A percentile compares a stretch with the other conserved stretches of the same genome.
These are phyloP conservation scores for Sebastes itinus DNA, from an alignment of 2,797 vertebrate species.

Conservation along the genomic window DNA sequence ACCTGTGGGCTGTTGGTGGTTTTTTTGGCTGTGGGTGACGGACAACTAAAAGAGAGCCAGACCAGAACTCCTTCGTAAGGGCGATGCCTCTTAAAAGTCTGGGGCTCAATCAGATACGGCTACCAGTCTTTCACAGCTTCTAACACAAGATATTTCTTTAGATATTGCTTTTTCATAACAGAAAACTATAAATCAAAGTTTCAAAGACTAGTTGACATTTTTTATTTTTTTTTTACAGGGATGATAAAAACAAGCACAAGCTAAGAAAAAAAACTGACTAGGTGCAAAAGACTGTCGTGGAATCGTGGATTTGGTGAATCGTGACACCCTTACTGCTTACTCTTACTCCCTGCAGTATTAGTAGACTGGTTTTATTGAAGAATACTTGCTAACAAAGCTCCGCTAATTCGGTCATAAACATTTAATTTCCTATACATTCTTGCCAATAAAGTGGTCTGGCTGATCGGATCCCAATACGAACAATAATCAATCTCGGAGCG, in stretches of 20 bases:
- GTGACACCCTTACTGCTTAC: no score
- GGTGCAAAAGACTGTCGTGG: neutral
- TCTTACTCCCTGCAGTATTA: no score
- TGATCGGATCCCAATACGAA: no score
- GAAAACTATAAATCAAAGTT: neutral
- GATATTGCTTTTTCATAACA: neutral
- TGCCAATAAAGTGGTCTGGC: no score
- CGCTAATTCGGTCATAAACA: no score
- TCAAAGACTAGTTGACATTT: neutral
- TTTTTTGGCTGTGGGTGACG: slow-evolving; percentile 3
- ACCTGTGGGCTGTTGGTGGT: neutral
- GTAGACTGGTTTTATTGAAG: no score
- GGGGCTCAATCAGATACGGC: neutral
- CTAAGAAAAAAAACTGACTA: neutral
- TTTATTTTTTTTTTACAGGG: no score
- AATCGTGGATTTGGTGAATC: no score
- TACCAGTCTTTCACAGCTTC: slow-evolving; percentile 6
- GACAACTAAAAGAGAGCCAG: neutral
- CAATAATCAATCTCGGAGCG: no score
- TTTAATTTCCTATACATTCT: no score
- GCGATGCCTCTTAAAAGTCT: neutral
- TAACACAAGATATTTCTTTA: neutral
- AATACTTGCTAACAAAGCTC: rapidly evolving
- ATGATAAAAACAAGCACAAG: neutral
- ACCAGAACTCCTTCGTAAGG: neutral